Conservation (phyloP, 2,113 vertebrate genomes). For the Stigmatopora nigra region DNA sequence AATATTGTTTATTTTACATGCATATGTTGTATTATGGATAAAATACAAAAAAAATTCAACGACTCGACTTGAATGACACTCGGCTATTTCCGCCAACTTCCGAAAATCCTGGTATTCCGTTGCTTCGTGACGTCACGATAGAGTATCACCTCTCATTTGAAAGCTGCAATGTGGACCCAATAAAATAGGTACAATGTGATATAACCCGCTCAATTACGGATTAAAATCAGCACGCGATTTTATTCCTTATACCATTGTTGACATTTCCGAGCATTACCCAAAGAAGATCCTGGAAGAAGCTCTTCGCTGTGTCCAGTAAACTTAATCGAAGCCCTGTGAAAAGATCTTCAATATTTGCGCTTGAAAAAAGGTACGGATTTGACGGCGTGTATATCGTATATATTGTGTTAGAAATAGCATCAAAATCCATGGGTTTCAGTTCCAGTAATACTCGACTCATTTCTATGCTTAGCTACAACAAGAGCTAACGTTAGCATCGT, state of each 20-base stretch:
- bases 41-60: neutral
- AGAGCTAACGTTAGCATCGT: conserved; percentile 4
- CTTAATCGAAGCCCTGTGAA: neutral
- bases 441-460: neutral
- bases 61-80: neutral
- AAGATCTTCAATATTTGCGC: neutral
- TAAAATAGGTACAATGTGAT: neutral
- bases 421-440: neutral
- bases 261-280: neutral
- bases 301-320: neutral
- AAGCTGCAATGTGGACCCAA: neutral
- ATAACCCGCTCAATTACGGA: neutral
- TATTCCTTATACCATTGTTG: neutral
- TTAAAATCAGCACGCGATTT: neutral
- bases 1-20: neutral
- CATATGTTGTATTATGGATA: neutral
- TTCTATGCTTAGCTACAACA: neutral
- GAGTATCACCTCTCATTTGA: neutral
- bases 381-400: neutral
- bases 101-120: neutral
- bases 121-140: neutral
- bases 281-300: neutral
- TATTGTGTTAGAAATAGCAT: neutral
- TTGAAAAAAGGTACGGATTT: neutral
- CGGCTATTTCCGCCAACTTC: neutral